Conservation (phyloP, 2,888 invertebrate species). For the Apodemia mormo region DNA sequence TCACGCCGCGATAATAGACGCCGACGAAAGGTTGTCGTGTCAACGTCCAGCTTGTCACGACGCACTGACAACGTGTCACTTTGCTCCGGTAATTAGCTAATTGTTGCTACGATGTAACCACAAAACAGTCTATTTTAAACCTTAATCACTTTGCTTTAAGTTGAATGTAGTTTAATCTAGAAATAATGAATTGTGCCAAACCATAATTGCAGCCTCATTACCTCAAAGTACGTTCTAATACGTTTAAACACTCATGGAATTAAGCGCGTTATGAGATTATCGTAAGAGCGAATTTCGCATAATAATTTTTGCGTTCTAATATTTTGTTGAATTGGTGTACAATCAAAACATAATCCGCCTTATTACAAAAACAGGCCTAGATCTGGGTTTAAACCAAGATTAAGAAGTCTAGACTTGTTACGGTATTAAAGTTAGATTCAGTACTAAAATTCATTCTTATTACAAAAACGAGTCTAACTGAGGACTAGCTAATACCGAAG, state of each 20-base stretch:
- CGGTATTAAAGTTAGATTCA: too few species aligned
- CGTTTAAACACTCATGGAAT: constrained; percentile 29
- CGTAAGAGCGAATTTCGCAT: not conserved
- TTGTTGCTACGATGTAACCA: constrained; percentile 46
- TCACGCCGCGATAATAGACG: constrained; percentile 53
- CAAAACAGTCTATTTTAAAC: constrained; percentile 27
- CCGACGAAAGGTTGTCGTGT: constrained; percentile 65
- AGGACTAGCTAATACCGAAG: too few species aligned
- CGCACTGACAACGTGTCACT: constrained; percentile 51
- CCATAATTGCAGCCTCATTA: constrained; percentile 55
- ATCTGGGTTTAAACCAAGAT: too few species aligned
- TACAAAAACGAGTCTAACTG: too few species aligned
- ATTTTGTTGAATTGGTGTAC: constrained; percentile 9
- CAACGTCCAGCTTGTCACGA: constrained; percentile 44
- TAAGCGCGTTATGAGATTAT: constrained; percentile 22
- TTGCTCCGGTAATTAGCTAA: constrained; percentile 65
- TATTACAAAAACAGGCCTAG: too few species aligned
- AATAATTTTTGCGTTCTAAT: not conserved
- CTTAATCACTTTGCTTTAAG: not conserved
- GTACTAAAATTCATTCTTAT: too few species aligned
- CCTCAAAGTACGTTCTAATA: constrained; percentile 44
- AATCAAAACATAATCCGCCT: not conserved
- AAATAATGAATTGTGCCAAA: constrained; percentile 34
- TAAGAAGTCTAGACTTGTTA: too few species aligned
- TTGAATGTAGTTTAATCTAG: constrained; percentile 14